A percentile compares a stretch with the other conserved stretches of the same genome.
Conservation (phyloP, 2,113 vertebrate genomes). For the Chaetodon trifascialis region DNA sequence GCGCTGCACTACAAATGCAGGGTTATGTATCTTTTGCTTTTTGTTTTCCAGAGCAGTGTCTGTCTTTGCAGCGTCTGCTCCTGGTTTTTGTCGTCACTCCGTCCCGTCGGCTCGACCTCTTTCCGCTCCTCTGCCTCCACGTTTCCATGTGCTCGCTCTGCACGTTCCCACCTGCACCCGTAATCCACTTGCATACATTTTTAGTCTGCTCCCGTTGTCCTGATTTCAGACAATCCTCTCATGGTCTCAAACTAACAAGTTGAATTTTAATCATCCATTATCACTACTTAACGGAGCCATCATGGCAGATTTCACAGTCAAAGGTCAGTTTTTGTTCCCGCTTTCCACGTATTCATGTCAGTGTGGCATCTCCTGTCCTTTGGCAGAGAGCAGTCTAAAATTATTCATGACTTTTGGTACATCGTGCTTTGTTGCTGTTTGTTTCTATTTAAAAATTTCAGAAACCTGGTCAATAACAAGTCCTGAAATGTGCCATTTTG, state of each 20-base stretch:
- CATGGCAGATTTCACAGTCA: constrained; percentile 4
- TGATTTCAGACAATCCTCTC: constrained; percentile 68
- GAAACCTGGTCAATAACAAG: neutral
- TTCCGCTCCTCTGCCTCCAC: constrained; percentile 6
- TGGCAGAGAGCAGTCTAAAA: constrained; percentile 9
- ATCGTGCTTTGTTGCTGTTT: too few species aligned
- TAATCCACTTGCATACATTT: constrained; percentile 60
- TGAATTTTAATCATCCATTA: constrained; percentile 74
- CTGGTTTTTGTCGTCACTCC: neutral
- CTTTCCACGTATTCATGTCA: constrained; percentile 4
- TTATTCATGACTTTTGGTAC: neutral
- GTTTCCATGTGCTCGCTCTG: constrained; percentile 40
- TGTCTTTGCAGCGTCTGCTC: neutral
- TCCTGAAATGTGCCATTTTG: constrained; percentile 10
- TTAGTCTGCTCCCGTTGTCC: constrained; percentile 52
- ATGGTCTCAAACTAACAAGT: constrained; percentile 28
- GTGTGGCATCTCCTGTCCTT: neutral
- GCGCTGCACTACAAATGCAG: neutral
- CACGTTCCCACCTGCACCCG: constrained; percentile 57
- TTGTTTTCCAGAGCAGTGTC: neutral
- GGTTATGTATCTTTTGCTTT: neutral
- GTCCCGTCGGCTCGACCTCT: constrained; percentile 4
- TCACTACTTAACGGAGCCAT: constrained; percentile 40
- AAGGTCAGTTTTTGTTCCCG: constrained; percentile 50
- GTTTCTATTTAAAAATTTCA: neutral